phyloP scores from a whole-genome alignment of 2,113 vertebrate species.

The Hylia prasina region DNA sequence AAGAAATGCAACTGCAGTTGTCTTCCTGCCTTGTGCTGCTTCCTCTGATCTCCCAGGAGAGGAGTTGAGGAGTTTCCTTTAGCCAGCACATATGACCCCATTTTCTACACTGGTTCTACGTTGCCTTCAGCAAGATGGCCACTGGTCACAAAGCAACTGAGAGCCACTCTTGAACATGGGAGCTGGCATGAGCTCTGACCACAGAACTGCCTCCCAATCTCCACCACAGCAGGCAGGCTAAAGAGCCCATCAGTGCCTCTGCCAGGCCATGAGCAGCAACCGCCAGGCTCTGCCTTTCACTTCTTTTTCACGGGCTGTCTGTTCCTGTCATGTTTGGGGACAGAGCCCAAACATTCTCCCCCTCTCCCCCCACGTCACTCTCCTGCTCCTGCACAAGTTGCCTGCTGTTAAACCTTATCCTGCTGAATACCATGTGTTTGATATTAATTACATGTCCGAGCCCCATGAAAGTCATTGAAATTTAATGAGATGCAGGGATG shows the following conservation, averaged over 20 bases:
- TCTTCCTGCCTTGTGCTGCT: background rate
- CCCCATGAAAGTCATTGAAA: conserved; percentile 71
- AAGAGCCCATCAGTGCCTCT: background rate
- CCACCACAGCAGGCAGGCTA: background rate
- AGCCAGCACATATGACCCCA: background rate
- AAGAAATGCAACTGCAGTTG: background rate
- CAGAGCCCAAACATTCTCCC: background rate
- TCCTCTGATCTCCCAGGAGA: background rate
- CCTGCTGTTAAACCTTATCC: conserved; percentile 55
- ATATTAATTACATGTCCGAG: conserved; percentile 70
- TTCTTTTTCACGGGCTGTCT: background rate
- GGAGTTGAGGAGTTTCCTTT: background rate
- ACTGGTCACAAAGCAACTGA: background rate
- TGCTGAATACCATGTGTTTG: conserved; percentile 66
- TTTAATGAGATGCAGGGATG: conserved; percentile 70
- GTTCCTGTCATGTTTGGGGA: conserved; percentile 1
- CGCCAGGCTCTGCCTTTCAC: background rate
- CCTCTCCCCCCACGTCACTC: background rate
- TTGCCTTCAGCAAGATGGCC: background rate
- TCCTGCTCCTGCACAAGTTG: background rate
- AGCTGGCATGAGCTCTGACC: background rate
- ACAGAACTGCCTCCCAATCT: background rate
- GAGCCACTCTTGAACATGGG: background rate
- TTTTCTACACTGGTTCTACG: background rate
- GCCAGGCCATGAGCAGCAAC: background rate